phyloP scores from a whole-genome alignment of 2,113 vertebrate species.

The Tenebrosternarchus preto region DNA sequence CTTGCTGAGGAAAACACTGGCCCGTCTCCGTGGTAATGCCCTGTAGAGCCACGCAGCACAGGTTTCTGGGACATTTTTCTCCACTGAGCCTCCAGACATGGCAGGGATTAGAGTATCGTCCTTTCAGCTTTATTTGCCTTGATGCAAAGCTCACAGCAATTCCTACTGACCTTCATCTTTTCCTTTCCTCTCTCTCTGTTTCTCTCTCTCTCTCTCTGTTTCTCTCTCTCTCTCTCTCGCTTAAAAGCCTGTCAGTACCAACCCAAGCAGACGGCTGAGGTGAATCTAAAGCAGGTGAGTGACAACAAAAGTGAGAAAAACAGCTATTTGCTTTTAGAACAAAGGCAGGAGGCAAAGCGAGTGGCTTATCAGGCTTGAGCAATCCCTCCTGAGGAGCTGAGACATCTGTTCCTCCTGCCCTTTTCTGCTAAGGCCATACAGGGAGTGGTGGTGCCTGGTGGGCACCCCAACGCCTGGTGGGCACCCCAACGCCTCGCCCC shows the following conservation, averaged over 20 bases:
- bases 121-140: conserved; percentile 11
- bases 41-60: neutral
- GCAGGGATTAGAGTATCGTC: neutral
- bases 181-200: neutral
- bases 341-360: no score
- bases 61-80: conserved; percentile 9
- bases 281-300: no score
- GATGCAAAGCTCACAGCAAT: conserved; percentile 2
- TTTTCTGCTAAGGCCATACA: no score
- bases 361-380: no score
- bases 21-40: conserved; percentile 16
- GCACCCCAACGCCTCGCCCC: conserved; percentile 4
- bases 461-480: neutral
- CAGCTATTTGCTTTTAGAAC: no score
- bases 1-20: neutral
- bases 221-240: neutral
- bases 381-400: no score
- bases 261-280: neutral
- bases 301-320: no score
- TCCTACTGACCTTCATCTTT: neutral
- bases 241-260: neutral
- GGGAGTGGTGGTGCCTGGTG: neutral
- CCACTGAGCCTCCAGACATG: neutral
- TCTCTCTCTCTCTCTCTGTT: conserved; percentile 40
- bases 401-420: no score